A percentile compares a stretch with the other conserved stretches of the same genome.
Conservation (phyloP, 2,797 vertebrate species). For the Corythornis leucogaster region DNA sequence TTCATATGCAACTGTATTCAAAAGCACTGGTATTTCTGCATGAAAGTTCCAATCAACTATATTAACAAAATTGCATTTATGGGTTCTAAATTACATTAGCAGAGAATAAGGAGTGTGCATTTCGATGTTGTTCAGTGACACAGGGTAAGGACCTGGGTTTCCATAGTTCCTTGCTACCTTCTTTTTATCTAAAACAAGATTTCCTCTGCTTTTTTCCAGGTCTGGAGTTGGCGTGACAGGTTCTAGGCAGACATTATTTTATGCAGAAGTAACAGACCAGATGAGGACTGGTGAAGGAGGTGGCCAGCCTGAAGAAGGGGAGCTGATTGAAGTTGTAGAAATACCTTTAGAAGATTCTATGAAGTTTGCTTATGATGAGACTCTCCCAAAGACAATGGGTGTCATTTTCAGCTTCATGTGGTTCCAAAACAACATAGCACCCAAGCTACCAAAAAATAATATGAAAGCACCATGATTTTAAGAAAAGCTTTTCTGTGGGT, state of each 20-base stretch:
- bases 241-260: conserved; percentile 93
- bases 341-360: conserved; percentile 89
- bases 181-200: neutral
- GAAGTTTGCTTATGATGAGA: conserved; percentile 87
- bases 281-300: conserved; percentile 86
- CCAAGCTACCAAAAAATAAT: conserved; percentile 54
- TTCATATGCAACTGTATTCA: neutral
- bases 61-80: neutral
- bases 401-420: conserved; percentile 93
- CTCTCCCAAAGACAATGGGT: conserved; percentile 89
- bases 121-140: neutral
- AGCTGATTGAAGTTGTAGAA: conserved; percentile 92
- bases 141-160: neutral
- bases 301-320: conserved; percentile 87
- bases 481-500: neutral
- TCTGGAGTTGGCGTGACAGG: conserved; percentile 91
- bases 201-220: conserved; percentile 69
- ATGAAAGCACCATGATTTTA: neutral
- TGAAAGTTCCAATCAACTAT: neutral
- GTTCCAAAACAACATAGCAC: conserved; percentile 91
- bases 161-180: neutral
- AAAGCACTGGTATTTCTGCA: neutral
- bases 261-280: conserved; percentile 91
- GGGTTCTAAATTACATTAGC: neutral
- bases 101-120: neutral